Percentiles rank a stretch among this genome's conserved stretches.
Conservation (phyloP, 2,797 vertebrate species). For the Heterohyrax brucei region DNA sequence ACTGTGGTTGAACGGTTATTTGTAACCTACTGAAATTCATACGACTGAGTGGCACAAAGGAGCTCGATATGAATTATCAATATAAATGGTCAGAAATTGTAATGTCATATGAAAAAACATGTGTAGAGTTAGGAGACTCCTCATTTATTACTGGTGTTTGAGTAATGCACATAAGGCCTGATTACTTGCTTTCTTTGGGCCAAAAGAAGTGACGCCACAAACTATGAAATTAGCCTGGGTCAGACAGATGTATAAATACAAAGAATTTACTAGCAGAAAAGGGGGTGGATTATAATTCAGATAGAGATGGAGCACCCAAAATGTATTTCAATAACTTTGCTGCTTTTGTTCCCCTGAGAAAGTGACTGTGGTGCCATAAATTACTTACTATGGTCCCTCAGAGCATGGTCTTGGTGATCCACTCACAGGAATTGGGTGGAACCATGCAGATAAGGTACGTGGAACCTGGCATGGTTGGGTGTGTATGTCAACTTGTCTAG, state of each 20-base stretch:
- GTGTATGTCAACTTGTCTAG: too few relatives aligned
- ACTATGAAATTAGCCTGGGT: not conserved
- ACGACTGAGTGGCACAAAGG: not conserved
- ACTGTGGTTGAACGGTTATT: not conserved
- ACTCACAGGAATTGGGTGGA: too few relatives aligned
- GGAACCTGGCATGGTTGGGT: too few relatives aligned
- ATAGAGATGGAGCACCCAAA: not conserved
- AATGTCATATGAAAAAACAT: not conserved
- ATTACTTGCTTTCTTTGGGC: not conserved
- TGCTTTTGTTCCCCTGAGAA: not conserved
- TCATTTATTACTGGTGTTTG: not conserved
- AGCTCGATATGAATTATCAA: not conserved
- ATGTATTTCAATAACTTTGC: not conserved
- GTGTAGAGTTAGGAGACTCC: not conserved
- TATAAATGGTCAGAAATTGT: not conserved
- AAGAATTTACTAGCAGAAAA: not conserved
- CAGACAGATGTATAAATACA: not conserved
- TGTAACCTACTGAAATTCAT: conserved; percentile 17
- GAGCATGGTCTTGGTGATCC: too few relatives aligned
- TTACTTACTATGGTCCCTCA: too few relatives aligned
- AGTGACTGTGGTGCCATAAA: not conserved
- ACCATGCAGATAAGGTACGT: too few relatives aligned
- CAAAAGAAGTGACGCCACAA: not conserved
- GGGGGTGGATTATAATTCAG: not conserved
- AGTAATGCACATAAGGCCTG: not conserved